These are phyloP conservation scores for Eupeodes corollae DNA, from an alignment of 1,140 invertebrate species.

Conservation along the genomic window DNA sequence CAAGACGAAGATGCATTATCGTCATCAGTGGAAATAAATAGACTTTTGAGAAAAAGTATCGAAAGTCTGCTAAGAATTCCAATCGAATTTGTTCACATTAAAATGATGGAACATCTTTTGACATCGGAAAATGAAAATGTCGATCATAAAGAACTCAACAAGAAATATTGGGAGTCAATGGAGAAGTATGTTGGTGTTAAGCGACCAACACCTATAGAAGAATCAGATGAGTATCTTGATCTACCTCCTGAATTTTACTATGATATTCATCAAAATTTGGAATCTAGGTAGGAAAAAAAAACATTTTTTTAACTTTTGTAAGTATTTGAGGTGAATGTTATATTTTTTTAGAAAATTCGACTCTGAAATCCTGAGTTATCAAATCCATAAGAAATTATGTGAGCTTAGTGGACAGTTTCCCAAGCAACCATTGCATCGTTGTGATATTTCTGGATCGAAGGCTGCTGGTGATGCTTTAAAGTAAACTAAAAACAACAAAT, in stretches of 20 bases:
- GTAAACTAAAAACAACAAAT: constrained; percentile 7
- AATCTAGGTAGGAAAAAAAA: constrained; percentile 19
- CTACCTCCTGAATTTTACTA: constrained; percentile 39
- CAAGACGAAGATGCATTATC: constrained; percentile 19
- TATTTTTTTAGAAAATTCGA: constrained; percentile 23
- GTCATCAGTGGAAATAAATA: constrained; percentile 27
- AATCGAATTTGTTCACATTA: constrained; percentile 28
- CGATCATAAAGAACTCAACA: constrained; percentile 41
- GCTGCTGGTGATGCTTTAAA: constrained; percentile 38
- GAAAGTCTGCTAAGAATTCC: constrained; percentile 30
- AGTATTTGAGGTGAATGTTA: too few relatives aligned
- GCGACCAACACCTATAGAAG: constrained; percentile 37
- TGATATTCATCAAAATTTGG: constrained; percentile 26
- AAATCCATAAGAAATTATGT: constrained; percentile 50
- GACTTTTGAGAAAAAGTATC: constrained; percentile 43
- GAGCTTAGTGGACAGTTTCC: constrained; percentile 40
- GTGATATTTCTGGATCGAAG: constrained; percentile 44
- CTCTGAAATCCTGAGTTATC: constrained; percentile 30
- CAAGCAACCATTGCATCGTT: constrained; percentile 40
- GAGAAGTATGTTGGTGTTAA: constrained; percentile 49
- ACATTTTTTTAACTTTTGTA: too few relatives aligned
- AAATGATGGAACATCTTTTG: constrained; percentile 27
- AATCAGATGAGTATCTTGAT: constrained; percentile 48
- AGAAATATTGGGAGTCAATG: constrained; percentile 46
- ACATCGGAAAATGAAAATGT: constrained; percentile 19